Base-by-base conservation (phyloP, 1,140 invertebrate genomes). In the Potamilus streckersoni region DNA sequence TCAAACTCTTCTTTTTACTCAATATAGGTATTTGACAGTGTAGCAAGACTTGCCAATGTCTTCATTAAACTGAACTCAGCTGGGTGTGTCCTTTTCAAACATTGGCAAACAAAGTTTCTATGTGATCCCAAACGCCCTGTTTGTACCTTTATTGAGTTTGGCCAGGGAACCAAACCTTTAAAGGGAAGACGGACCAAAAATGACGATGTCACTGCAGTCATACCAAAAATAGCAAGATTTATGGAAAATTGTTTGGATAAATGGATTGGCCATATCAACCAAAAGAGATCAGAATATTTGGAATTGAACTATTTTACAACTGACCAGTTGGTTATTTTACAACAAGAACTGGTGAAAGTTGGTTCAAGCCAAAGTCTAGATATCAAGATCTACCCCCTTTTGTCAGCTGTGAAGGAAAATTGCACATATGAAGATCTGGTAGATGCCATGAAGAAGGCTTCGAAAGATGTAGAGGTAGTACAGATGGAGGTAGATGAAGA, bases 271-370 rank as follows among this genome's bases (percentile, higher is more conserved):
- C 81, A 87, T 65, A 82, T 88, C 13, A 79, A 79, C 31, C 27
- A 80, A 2, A 83, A 85, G 70, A 73, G 88, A 38, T 62, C 76
- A 14, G 59, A 84, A 64, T 87, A 80, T 69, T 65, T 74, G 15
- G 69, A 81, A 16, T 73, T 89, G 70, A 89, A 89, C 59, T 80
- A 80, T 66, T 88, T 82, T 78, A 89, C 83, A 23, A 84, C 83
- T 27, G 82, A 84, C 31, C 87, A 88, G 75, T 75, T 87, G 63
- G 86, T 89, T 0, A 82, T 87, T 38, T 80, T 89, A 13, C 82
- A 86, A 67, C 71, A 79, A 74, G 82, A 87, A 27, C 66, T 89
- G 20, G 80, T 85, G 19, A 82, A 82, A 64, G 31, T 82, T 13
- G 79, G 79, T 15, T 67, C 70, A n/a, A 73, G 75, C 8, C 6